Conservation (phyloP, 1,140 invertebrate species). For the Drosophila guanche region DNA sequence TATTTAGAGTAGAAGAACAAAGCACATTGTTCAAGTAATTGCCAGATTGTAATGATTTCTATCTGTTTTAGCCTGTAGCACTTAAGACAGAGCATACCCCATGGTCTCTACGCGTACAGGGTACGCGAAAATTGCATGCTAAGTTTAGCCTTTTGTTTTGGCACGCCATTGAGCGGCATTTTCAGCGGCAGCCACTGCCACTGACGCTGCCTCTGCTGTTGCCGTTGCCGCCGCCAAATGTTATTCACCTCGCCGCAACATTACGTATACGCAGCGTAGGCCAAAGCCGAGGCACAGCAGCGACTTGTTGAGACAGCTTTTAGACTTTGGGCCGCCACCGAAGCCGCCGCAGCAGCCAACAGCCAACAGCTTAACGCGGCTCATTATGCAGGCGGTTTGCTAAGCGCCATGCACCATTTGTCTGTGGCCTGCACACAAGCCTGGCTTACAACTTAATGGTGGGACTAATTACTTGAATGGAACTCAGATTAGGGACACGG, state of each 20-base stretch:
- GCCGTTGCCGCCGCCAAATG: conserved; percentile 44
- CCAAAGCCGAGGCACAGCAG: conserved; percentile 16
- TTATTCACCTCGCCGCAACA: conserved; percentile 69
- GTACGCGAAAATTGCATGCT: conserved; percentile 61
- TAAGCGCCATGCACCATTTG: conserved; percentile 32
- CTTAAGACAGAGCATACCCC: no score
- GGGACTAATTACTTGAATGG: conserved; percentile 6
- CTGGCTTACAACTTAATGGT: conserved; percentile 37
- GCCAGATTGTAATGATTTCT: no score
- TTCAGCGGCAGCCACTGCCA: conserved; percentile 26
- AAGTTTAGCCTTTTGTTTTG: conserved; percentile 82
- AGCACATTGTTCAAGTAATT: no score
- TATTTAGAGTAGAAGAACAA: no score
- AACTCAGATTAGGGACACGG: not conserved
- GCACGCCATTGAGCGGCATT: conserved; percentile 79
- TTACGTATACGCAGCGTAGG: conserved; percentile 70
- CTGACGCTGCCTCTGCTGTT: no score
- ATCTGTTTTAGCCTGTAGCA: no score
- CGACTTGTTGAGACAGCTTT: conserved; percentile 72
- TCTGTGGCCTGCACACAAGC: conserved; percentile 20
- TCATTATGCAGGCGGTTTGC: conserved; percentile 40
- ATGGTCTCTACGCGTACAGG: no score
- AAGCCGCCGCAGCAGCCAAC: not conserved
- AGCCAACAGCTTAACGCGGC: conserved; percentile 31
- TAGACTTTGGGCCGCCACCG: conserved; percentile 29